Base-by-base conservation (phyloP, 2,797 vertebrate species). In the Delichon dasypus region DNA sequence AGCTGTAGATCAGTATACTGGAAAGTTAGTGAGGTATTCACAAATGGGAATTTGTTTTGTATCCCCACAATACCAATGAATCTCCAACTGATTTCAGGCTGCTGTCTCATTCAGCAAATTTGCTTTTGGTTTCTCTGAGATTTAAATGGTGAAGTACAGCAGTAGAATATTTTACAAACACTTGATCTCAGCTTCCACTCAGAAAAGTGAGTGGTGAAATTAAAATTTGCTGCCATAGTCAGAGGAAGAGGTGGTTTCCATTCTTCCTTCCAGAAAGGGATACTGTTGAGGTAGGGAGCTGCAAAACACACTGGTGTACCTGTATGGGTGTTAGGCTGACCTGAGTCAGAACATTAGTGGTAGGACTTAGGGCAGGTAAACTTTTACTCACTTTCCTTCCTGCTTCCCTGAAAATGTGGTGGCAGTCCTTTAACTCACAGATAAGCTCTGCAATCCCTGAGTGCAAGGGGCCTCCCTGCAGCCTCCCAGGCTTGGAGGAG, bases 391-490 rank as follows among this genome's bases (percentile, higher is more conserved):
- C 0, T 38, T 13, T 4, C 1, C 16, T 62, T 77, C 11, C n/a
- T 42, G 3, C 15, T 79, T 67, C 16, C 17, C 36, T 55, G n/a
- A 17, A 58, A 70, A 54, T 5, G 6, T 66, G 5, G n/a, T 47
- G 36, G 3, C 18, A 44, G 11, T 34, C 40, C 16, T 80, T 54
- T 32, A 17, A 40, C 15, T 70, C 29, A 40, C 16, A 22, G 27
- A 30, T 29, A 25, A 36, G n/a, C 4, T 20, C 9, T 65, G 8
- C 7, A 48, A 1, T 68, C 11, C 12, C 57, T n/a, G 2, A 2
- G 13, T 23, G 5, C 11, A 48, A 1, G 2, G 16, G 12, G 4
- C 4, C 8, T 57, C 9, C 3, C 5, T 72, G 61, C 9, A 71
- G 20, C 47, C 32, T 54, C 17, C 6, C 16, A 30, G 34, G 10